These are phyloP conservation scores for Taurulus bubalis DNA, from an alignment of 2,113 vertebrate species.

Conservation along the genomic window DNA sequence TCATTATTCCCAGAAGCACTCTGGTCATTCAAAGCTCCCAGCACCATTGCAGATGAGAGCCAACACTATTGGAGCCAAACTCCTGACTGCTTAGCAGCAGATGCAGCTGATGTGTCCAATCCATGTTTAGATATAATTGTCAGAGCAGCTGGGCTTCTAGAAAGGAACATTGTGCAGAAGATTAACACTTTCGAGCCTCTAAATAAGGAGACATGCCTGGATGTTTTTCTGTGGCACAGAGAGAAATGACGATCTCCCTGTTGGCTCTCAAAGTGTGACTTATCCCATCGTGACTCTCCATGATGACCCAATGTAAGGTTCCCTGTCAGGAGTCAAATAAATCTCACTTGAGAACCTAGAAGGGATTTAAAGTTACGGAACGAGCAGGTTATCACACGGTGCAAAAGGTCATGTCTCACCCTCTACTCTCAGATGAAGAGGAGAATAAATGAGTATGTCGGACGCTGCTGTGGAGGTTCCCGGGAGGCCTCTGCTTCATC, in stretches of 20 bases:
- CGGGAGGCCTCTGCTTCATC: slow-evolving; percentile 29
- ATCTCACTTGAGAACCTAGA: slow-evolving; percentile 1
- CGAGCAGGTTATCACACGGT: background rate
- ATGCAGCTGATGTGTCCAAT: slow-evolving; percentile 56
- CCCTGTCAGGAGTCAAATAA: slow-evolving; percentile 15
- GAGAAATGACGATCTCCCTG: background rate
- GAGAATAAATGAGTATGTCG: slow-evolving; percentile 10
- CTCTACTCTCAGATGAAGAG: slow-evolving; percentile 22
- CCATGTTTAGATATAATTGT: slow-evolving; percentile 61
- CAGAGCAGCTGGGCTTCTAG: slow-evolving; percentile 63
- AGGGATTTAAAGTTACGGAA: slow-evolving; percentile 20
- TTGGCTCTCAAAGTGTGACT: background rate
- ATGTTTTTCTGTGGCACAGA: background rate
- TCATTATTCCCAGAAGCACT: slow-evolving; percentile 54
- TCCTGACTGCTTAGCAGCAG: slow-evolving; percentile 25
- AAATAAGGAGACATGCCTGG: background rate
- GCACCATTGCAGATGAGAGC: slow-evolving; percentile 44
- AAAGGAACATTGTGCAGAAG: slow-evolving; percentile 15
- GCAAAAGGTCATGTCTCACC: background rate
- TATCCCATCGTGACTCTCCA: background rate
- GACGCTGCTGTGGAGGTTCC: slow-evolving; percentile 33
- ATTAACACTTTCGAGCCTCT: slow-evolving; percentile 1
- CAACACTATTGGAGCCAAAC: slow-evolving; percentile 42
- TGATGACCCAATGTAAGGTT: slow-evolving; percentile 6
- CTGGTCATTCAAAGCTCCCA: slow-evolving; percentile 42